Evolutionary conservation across 2,888 invertebrate species (phyloP), one percentile per base, ranked within the genome.

Genomic region (Conomelus anceps): DNA sequence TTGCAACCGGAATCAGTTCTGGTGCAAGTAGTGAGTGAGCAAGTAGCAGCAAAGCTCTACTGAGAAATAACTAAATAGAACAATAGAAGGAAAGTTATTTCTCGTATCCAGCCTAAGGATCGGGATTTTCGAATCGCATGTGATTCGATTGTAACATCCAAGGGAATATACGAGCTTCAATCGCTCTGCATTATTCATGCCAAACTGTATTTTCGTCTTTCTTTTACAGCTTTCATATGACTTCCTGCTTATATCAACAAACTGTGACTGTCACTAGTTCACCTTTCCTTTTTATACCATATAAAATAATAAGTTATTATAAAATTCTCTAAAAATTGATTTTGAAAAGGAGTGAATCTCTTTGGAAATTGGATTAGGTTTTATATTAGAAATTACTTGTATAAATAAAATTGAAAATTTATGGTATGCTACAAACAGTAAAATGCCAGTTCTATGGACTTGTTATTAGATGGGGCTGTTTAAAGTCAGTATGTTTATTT

Each of bases 41-140:
- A 26, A 26, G 26, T 41, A 63, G 63, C 63, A 63, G 7, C 63
- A 63, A 63, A 63, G 11, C 63, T 63, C 63, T n/a, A 20, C n/a
- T n/a, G 63, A 63, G n/a, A 63, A 86, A 24, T 22, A 86, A 86
- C 23, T 86, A 23, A 86, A 85, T 26, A 86, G 86, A 86, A 86
- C 24, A 86, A 24, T 86, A 86, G 29, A 26, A 86, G 24, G 20
- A 11, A 86, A 29, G 29, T 86, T 86, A 24, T 26, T 26, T 23
- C 24, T 26, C 86, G 29, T 24, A 22, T 86, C 29, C 22, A 86
- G 24, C 22, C 22, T 3, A 24, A 86, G 29, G 29, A 86, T 26
- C 24, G 86, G 29, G 86, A 63, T 63, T 63, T 13, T 63, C 63
- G 63, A 63, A 63, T 63, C 63, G 63, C 63, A 63, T 63, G 63